A percentile compares a stretch with the other conserved stretches of the same genome.
Evolutionary conservation across 2,797 vertebrate genomes (phyloP).

Genomic region (Cichlasoma orientale): DNA sequence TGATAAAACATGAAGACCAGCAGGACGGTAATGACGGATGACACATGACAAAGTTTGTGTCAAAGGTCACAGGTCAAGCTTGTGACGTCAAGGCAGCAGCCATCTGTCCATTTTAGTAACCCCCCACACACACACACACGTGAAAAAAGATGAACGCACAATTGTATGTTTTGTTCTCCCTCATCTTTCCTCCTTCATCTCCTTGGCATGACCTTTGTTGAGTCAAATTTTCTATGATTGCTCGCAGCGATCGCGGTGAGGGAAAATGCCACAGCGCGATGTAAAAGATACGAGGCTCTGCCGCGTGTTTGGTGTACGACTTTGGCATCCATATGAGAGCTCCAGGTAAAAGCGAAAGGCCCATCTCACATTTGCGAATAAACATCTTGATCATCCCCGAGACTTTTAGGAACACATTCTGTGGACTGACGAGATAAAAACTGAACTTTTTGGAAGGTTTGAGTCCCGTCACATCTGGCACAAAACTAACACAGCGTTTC

Average conservation of each 20-base stretch:
- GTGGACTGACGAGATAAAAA: too few species aligned
- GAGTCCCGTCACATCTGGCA: too few species aligned
- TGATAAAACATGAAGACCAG: neutral
- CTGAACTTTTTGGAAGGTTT: too few species aligned
- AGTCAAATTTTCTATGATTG: constrained; percentile 13
- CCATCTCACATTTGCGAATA: too few species aligned
- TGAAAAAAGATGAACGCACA: neutral
- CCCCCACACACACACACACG: too few species aligned
- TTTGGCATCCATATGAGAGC: neutral
- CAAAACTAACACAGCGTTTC: too few species aligned
- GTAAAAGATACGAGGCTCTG: neutral
- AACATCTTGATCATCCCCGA: too few species aligned
- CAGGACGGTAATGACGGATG: neutral
- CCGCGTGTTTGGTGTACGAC: neutral
- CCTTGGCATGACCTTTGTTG: constrained; percentile 28
- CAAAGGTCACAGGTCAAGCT: neutral
- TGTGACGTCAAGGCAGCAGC: neutral
- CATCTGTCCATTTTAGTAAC: neutral
- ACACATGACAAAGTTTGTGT: constrained; percentile 13
- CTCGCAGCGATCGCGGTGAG: neutral
- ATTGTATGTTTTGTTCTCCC: neutral
- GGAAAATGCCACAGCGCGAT: constrained; percentile 26
- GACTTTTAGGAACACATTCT: too few species aligned
- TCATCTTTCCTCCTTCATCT: neutral
- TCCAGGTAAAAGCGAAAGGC: too few species aligned